Evolutionary conservation across 2,888 invertebrate species (phyloP), one percentile per base, ranked within the genome.

Genomic region (Dolichopus griseipennis): DNA sequence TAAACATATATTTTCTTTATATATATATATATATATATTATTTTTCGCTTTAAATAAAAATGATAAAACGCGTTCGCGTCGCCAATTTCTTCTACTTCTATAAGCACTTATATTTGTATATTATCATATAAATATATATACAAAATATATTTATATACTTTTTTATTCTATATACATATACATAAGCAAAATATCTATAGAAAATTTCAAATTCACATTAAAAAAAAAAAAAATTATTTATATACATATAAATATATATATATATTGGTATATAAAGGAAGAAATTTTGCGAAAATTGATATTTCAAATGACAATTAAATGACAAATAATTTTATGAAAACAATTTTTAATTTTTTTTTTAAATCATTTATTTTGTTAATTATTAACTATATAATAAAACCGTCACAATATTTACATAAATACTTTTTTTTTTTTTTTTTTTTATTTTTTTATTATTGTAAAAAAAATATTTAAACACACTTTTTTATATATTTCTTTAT

Each of bases 61-160:
- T 37, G n/a, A 52, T 52, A 52, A 52, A 52, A 52, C 52, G 52
- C 52, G 52, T 52, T 52, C 52, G 52, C 52, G 52, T 52, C 52
- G 52, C 52, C 52, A 52, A 52, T 52, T 52, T 52, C 52, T 52
- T 52, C 52, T 52, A 12, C 18, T 52, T 10, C 37, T 37, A 12
- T 52, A 52, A 52, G 52, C 18, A 52, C 52, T 52, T 52, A 18
- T 52, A 4, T 41, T 41, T n/a, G n/a, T n/a, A n/a, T n/a, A 41
- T 41, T 41, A 15, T 41, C 3, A 12, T 27, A 27, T 41, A 41
- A 5, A 41, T 41, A 41, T 6, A 41, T 15, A 41, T 41, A 12
- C 15, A 41, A 12, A 6, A 41, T 41, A 27, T 41, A 41, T 41
- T 6, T 52, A 52, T n/a, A 18, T 18, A 52, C 6, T 15, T 6